Evolutionary conservation across 1,140 invertebrate genomes (phyloP).

Genomic region (Drosophila kohkoa): DNA sequence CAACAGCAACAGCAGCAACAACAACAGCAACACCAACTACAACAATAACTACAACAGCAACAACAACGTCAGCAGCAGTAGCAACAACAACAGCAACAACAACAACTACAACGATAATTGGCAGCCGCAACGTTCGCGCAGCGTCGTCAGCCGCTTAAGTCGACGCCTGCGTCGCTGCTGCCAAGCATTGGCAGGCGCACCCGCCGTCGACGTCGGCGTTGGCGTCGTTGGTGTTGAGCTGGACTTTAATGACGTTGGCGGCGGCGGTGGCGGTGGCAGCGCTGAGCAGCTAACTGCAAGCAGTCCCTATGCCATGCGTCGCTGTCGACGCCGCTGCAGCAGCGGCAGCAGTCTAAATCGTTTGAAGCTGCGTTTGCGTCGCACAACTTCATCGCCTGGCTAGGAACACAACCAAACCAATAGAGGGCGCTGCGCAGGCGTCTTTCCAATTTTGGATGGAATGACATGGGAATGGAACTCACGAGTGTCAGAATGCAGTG

Average conservation of each 20-base stretch:
- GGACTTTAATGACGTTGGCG: slow-evolving; percentile 22
- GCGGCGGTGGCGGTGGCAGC: slow-evolving; percentile 24
- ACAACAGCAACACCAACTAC: slow-evolving; percentile 26
- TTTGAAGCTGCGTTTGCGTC: slow-evolving; percentile 66
- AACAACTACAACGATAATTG: slow-evolving; percentile 34
- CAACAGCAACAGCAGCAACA: slow-evolving; percentile 47
- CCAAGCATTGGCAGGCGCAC: slow-evolving; percentile 22
- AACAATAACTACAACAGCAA: slow-evolving; percentile 26
- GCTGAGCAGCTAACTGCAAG: slow-evolving; percentile 64
- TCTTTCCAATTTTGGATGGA: too few species aligned
- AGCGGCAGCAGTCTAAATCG: slow-evolving; percentile 57
- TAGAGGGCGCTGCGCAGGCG: not conserved
- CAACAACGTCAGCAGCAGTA: slow-evolving; percentile 38
- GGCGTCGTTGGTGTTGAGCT: slow-evolving; percentile 14
- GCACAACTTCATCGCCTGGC: slow-evolving; percentile 67
- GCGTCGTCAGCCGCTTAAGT: slow-evolving; percentile 61
- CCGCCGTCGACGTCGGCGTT: slow-evolving; percentile 8
- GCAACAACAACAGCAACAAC: slow-evolving; percentile 10
- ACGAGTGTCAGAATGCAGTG: too few species aligned
- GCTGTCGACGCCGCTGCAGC: slow-evolving; percentile 62
- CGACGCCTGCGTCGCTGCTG: slow-evolving; percentile 62
- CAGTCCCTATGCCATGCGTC: slow-evolving; percentile 50
- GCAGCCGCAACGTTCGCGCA: slow-evolving; percentile 9
- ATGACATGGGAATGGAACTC: too few species aligned
- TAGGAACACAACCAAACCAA: slow-evolving; percentile 27